These are phyloP conservation scores for Chaetodon auriga DNA, from an alignment of 2,113 vertebrate genomes.

Conservation along the genomic window DNA sequence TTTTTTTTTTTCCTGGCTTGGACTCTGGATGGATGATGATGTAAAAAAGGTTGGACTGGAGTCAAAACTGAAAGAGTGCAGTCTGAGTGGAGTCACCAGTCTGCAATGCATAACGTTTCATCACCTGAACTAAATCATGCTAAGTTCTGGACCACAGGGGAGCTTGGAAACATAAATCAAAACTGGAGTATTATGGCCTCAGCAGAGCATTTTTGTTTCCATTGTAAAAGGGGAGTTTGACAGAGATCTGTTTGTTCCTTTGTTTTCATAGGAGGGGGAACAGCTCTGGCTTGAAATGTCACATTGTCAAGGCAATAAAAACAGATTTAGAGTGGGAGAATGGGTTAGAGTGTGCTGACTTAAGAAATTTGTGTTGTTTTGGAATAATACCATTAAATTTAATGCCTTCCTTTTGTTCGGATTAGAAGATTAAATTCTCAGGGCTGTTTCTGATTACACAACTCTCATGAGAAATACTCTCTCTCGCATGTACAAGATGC, in stretches of 20 bases:
- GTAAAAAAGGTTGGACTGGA: slow-evolving; percentile 55
- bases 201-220: slow-evolving; percentile 25
- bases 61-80: slow-evolving; percentile 60
- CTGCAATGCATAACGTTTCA: slow-evolving; percentile 55
- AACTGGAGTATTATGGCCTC: not conserved
- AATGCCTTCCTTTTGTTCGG: slow-evolving; percentile 57
- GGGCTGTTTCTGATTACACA: slow-evolving; percentile 53
- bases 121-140: slow-evolving; percentile 67
- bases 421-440: slow-evolving; percentile 49
- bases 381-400: slow-evolving; percentile 47
- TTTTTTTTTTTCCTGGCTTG: slow-evolving; percentile 20
- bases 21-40: slow-evolving; percentile 52
- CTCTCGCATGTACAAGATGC: not conserved
- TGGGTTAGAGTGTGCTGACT: slow-evolving; percentile 51
- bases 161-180: slow-evolving; percentile 55
- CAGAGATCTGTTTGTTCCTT: slow-evolving; percentile 38
- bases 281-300: slow-evolving; percentile 31
- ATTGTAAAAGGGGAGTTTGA: slow-evolving; percentile 35
- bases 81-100: slow-evolving; percentile 60
- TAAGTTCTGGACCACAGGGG: slow-evolving; percentile 52
- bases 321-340: slow-evolving; percentile 42
- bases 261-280: slow-evolving; percentile 39
- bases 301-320: slow-evolving; percentile 61
- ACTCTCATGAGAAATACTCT: slow-evolving; percentile 24
- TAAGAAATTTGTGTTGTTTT: slow-evolving; percentile 58